Percentiles rank a stretch among this genome's conserved stretches.
Evolutionary conservation across 2,113 vertebrate genomes (phyloP).

Genomic region (Pholis gunnellus): DNA sequence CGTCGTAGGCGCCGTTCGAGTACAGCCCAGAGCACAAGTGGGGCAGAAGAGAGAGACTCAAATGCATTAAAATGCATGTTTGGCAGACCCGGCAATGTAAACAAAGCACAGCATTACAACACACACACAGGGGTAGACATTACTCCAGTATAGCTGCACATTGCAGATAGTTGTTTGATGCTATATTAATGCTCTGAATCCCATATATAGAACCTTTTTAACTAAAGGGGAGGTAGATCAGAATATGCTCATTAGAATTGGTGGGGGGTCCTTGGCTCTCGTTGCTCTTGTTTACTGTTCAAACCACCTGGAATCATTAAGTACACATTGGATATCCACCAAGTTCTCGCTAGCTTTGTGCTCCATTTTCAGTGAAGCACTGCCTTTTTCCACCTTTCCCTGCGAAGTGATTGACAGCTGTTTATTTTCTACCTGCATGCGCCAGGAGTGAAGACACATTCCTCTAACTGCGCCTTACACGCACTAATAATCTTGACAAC

Average conservation of each 20-base stretch:
- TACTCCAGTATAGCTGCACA: not conserved
- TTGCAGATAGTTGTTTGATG: not conserved
- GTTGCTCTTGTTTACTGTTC: conserved; percentile 41
- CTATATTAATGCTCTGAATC: not conserved
- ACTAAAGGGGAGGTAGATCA: not conserved
- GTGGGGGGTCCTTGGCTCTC: conserved; percentile 7
- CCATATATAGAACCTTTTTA: not conserved
- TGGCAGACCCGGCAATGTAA: not conserved
- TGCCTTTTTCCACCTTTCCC: not conserved
- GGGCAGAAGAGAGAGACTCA: too few species aligned
- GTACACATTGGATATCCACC: conserved; percentile 31
- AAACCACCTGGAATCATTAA: conserved; percentile 34
- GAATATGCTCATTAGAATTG: not conserved
- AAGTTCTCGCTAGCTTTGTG: not conserved
- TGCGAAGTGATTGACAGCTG: conserved; percentile 41
- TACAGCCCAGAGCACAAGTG: too few species aligned
- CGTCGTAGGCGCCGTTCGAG: too few species aligned
- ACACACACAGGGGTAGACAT: not conserved
- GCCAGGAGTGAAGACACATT: not conserved
- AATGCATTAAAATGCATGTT: not conserved
- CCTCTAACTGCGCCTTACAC: conserved; percentile 22
- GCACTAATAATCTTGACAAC: conserved; percentile 50
- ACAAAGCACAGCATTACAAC: not conserved
- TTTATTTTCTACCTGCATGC: conserved; percentile 43
- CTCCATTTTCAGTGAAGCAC: conserved; percentile 19